Evolutionary conservation across 2,888 invertebrate species (phyloP).

Genomic region (Caradrina kadenii): DNA sequence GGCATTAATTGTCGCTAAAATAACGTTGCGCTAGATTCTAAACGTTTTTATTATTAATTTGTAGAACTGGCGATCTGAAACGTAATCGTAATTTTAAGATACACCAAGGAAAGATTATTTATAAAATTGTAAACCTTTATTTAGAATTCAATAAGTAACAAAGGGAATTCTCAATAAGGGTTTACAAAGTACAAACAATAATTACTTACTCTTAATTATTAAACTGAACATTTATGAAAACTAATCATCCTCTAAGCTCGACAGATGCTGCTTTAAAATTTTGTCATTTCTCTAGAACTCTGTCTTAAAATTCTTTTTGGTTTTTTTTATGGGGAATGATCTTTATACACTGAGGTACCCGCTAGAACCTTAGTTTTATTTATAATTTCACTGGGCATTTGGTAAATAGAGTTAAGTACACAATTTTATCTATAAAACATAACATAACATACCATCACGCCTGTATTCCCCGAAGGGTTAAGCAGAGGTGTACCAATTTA

Average conservation of each 20-base stretch:
- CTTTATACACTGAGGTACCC: too few species aligned
- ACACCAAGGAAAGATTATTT: neutral
- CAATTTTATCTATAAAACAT: neutral
- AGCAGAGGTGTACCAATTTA: too few species aligned
- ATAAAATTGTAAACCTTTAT: neutral
- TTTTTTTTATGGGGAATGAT: too few species aligned
- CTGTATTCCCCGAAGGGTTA: too few species aligned
- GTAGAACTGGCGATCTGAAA: neutral
- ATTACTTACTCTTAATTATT: neutral
- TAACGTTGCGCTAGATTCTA: too few species aligned
- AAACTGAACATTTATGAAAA: neutral
- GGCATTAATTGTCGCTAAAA: too few species aligned
- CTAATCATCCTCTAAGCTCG: too few species aligned
- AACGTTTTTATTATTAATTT: too few species aligned
- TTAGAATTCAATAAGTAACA: neutral
- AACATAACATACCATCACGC: too few species aligned
- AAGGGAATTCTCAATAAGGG: neutral
- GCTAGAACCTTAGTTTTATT: neutral
- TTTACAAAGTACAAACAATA: neutral
- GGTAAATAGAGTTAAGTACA: neutral
- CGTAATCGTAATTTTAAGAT: neutral
- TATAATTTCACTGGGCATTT: neutral
- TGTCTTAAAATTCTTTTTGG: too few species aligned
- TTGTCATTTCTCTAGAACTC: too few species aligned
- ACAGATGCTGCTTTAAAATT: too few species aligned